These are phyloP conservation scores for Gymnoscopelus microlampas DNA, from an alignment of 2,797 vertebrate genomes.

Conservation along the genomic window DNA sequence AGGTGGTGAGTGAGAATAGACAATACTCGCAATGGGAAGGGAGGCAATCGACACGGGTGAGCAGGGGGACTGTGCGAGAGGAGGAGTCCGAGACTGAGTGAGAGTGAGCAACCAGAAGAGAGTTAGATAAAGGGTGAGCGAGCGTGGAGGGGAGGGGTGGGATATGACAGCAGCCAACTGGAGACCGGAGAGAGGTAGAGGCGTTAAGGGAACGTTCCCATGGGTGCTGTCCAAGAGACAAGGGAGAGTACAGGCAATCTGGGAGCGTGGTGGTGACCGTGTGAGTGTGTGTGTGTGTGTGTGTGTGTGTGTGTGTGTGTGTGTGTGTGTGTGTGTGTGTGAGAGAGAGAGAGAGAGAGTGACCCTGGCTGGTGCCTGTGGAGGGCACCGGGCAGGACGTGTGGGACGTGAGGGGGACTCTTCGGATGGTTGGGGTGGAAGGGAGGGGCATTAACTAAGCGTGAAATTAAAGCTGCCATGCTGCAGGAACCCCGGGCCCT, in stretches of 20 bases:
- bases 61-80: neutral
- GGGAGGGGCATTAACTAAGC: conserved; percentile 82
- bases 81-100: too few species aligned
- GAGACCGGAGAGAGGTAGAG: conserved; percentile 37
- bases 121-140: neutral
- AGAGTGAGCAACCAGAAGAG: too few species aligned
- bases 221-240: conserved; percentile 46
- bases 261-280: too few species aligned
- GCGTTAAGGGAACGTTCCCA: conserved; percentile 32
- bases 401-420: conserved; percentile 39
- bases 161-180: neutral
- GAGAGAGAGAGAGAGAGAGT: conserved; percentile 56
- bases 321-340: too few species aligned
- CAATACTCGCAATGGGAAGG: conserved; percentile 25
- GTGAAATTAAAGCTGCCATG: conserved; percentile 83
- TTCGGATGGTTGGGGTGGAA: too few species aligned
- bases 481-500: conserved; percentile 64
- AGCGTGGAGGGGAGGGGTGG: neutral
- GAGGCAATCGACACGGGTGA: conserved; percentile 65
- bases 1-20: conserved; percentile 44
- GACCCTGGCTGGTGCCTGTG: conserved; percentile 49
- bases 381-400: conserved; percentile 66
- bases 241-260: too few species aligned
- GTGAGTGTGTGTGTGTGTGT: too few species aligned
- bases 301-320: too few species aligned